These are phyloP conservation scores for Paradisaea rubra DNA, from an alignment of 2,113 vertebrate genomes.

Conservation along the genomic window DNA sequence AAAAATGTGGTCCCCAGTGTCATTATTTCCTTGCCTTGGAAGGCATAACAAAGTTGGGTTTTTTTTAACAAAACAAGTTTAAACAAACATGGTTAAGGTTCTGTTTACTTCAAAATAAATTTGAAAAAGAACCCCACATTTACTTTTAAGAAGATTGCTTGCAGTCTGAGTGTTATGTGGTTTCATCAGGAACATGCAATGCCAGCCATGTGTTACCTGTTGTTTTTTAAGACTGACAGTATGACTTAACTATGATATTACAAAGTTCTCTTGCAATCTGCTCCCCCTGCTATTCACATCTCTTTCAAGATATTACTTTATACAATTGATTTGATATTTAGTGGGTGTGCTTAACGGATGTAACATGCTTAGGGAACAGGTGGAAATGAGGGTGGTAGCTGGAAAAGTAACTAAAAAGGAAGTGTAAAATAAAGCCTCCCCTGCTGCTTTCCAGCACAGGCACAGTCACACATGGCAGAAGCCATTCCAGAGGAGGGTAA, in stretches of 20 bases:
- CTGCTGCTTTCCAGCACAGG: not conserved
- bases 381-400: slow-evolving; percentile 27
- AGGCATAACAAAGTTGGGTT: not conserved
- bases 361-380: not conserved
- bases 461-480: not conserved
- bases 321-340: slow-evolving; percentile 7
- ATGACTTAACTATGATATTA: not conserved
- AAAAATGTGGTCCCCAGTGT: not conserved
- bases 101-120: not conserved
- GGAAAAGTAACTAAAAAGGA: not conserved
- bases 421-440: not conserved
- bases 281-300: not conserved
- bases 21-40: not conserved
- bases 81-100: not conserved
- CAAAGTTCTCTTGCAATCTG: not conserved
- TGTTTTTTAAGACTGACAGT: not conserved
- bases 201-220: not conserved
- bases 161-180: not conserved
- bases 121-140: not conserved
- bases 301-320: not conserved
- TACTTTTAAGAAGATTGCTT: not conserved
- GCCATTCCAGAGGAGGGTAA: not conserved
- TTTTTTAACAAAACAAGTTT: not conserved
- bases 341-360: not conserved
- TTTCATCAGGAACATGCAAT: not conserved